phyloP scores from a whole-genome alignment of 2,888 invertebrate species.

The Acrobasis consociella region DNA sequence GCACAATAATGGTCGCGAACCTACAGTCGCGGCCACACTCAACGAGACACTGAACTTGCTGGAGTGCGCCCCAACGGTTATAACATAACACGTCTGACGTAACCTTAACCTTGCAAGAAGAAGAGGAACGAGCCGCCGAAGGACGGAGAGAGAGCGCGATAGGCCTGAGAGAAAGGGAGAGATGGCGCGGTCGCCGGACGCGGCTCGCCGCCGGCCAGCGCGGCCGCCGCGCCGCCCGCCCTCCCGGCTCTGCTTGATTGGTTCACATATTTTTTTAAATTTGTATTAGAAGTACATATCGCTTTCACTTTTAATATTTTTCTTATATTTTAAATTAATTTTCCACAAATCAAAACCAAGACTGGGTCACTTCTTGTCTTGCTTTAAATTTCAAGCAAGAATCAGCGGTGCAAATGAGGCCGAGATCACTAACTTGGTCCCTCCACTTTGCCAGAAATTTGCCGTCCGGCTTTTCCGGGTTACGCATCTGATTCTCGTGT shows the following conservation, averaged over 20 bases:
- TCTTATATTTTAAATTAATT: too few relatives aligned
- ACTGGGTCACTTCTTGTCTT: too few relatives aligned
- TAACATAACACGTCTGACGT: conserved; percentile 84
- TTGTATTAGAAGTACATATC: conserved; percentile 23
- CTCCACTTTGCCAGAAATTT: too few relatives aligned
- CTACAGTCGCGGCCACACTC: conserved; percentile 80
- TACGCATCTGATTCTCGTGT: too few relatives aligned
- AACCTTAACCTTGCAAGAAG: conserved; percentile 84
- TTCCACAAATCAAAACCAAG: too few relatives aligned
- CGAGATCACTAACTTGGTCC: too few relatives aligned
- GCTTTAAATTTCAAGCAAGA: too few relatives aligned
- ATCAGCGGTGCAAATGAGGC: too few relatives aligned
- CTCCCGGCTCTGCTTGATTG: conserved; percentile 32
- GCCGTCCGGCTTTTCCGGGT: too few relatives aligned
- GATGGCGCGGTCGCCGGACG: conserved; percentile 53
- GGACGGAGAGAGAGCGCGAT: conserved; percentile 81
- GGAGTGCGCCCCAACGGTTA: conserved; percentile 81
- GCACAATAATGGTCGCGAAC: conserved; percentile 66
- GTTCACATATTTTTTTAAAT: conserved; percentile 28
- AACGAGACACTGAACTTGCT: conserved; percentile 82
- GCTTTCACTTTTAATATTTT: conserved; percentile 14
- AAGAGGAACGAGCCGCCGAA: conserved; percentile 80
- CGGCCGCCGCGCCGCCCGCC: conserved; percentile 33
- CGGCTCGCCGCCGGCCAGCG: conserved; percentile 32
- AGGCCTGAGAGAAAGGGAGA: conserved; percentile 78